phyloP scores from a whole-genome alignment of 2,797 vertebrate species.

The Philypnodon macrostomus region DNA sequence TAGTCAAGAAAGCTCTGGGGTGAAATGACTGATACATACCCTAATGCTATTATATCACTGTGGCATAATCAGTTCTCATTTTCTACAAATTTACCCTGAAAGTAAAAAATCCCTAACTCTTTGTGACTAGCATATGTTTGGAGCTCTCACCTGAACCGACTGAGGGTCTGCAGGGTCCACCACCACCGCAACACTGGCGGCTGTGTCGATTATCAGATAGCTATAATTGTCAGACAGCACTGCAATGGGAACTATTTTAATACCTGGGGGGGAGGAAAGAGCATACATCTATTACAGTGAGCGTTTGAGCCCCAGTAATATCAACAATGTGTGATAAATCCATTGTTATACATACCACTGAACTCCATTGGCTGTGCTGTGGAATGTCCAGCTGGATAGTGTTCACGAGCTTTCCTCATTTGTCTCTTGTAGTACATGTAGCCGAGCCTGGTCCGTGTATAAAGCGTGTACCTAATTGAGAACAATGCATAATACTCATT shows the following conservation, averaged over 20 bases:
- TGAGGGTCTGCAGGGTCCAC: conserved; percentile 92
- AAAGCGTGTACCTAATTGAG: conserved; percentile 85
- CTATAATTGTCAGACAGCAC: conserved; percentile 96
- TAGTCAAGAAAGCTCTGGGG: no score
- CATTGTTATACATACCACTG: conserved; percentile 72
- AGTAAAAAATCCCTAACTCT: no score
- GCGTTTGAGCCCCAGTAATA: background rate
- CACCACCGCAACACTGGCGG: conserved; percentile 80
- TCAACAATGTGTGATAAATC: background rate
- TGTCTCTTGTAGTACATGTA: conserved; percentile 94
- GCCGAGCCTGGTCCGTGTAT: conserved; percentile 89
- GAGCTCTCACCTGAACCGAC: conserved; percentile 82
- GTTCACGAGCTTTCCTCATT: conserved; percentile 87
- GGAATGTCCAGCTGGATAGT: conserved; percentile 88
- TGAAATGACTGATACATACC: no score
- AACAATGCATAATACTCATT: no score
- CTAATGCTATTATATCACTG: no score
- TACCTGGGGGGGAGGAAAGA: conserved; percentile 68
- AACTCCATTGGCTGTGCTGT: conserved; percentile 77
- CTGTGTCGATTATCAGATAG: conserved; percentile 91
- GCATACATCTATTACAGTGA: background rate
- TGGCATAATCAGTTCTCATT: no score
- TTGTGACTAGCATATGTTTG: no score
- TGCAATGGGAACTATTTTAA: conserved; percentile 92
- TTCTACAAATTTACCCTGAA: no score